Evolutionary conservation across 2,888 invertebrate genomes (phyloP), one percentile per base, ranked within the genome.

Genomic region (Miltochrista miniata): DNA sequence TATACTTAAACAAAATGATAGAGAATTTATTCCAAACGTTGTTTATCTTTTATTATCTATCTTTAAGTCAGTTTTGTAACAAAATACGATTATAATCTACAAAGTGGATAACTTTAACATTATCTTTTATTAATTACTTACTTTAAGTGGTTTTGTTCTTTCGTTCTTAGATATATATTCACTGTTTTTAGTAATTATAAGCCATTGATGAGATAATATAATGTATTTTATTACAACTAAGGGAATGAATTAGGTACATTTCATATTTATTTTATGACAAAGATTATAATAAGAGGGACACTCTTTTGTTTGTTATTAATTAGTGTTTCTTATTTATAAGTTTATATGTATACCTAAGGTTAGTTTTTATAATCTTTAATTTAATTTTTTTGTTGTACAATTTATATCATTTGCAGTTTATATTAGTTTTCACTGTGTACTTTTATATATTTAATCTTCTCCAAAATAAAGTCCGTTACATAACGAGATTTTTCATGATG

Each of bases 401-500:
- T 36, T n/a, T n/a, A n/a, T n/a, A n/a, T n/a, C n/a, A n/a, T n/a
- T n/a, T n/a, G n/a, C n/a, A n/a, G n/a, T n/a, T n/a, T n/a, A n/a
- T n/a, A n/a, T n/a, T n/a, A n/a, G 9, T 36, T 36, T 14, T 14
- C 10, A 14, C 1, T 36, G 18, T 24, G 5, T 24, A 24, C 3
- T 24, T 24, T 24, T 24, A 2, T 24, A 24, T 4, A 24, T 24
- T 24, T 24, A 24, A 24, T 24, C 18, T 24, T 24, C 14, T 5
- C 15, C 14, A 15, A 4, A 14, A 36, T 36, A 36, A 14, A 14
- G 14, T 36, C 36, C 13, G 15, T 36, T 24, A 24, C 18, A 10
- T 38, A 64, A 51, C 10, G 30, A 47, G 48, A 56, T 54, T 62
- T 61, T 47, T 51, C 49, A 65, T 24, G 61, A 62, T 62, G 61